These are phyloP conservation scores for Capra hircus DNA, from an alignment of 2,113 vertebrate species.

Conservation along the genomic window DNA sequence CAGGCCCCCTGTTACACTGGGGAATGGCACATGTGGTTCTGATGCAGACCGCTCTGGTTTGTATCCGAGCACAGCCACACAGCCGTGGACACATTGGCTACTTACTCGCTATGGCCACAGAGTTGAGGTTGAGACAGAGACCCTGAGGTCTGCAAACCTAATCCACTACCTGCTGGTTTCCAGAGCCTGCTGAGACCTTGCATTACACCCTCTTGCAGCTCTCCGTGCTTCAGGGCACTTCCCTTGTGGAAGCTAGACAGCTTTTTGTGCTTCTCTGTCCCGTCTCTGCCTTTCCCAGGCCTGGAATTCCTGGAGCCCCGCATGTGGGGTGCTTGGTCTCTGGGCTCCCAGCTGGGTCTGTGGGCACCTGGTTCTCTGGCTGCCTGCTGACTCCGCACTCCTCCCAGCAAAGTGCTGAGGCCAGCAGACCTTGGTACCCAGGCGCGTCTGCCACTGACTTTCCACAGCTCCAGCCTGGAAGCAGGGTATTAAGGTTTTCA, in stretches of 20 bases:
- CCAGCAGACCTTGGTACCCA: background rate
- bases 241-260: background rate
- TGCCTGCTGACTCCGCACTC: constrained; percentile 1
- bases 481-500: constrained; percentile 33
- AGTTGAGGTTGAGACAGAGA: background rate
- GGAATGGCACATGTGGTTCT: background rate
- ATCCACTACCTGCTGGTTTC: background rate
- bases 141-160: background rate
- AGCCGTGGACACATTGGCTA: background rate
- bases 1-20: background rate
- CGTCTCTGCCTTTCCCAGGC: background rate
- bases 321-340: background rate
- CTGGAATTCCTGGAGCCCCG: background rate
- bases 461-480: constrained; percentile 53
- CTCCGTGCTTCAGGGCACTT: rapidly evolving
- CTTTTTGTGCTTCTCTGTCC: background rate
- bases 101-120: rapidly evolving
- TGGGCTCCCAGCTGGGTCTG: background rate
- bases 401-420: constrained; percentile 19
- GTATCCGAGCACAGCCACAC: background rate
- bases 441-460: constrained; percentile 13
- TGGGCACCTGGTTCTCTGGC: background rate
- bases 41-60: background rate
- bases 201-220: background rate
- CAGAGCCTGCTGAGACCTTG: background rate